Percentiles rank a stretch among this genome's conserved stretches.
Evolutionary conservation across 2,797 vertebrate species (phyloP).

Genomic region (Nannoperca obscura): DNA sequence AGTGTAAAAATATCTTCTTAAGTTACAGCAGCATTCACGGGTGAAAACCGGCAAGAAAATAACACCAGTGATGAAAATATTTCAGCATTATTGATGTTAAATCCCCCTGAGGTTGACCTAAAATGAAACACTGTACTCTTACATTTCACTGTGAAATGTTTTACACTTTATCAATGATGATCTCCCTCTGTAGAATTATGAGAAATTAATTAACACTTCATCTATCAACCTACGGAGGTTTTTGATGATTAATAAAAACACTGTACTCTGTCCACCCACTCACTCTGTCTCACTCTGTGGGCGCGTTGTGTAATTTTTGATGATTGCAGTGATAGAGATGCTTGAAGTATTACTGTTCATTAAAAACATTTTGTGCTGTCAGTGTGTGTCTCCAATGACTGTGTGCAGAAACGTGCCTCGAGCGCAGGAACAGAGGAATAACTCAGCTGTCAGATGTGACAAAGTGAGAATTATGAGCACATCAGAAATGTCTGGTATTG

Average conservation of each 20-base stretch:
- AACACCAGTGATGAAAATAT: slow-evolving; percentile 61
- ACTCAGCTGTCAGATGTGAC: slow-evolving; percentile 70
- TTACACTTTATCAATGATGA: slow-evolving; percentile 63
- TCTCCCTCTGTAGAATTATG: slow-evolving; percentile 66
- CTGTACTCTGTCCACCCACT: slow-evolving; percentile 71
- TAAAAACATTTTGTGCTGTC: slow-evolving; percentile 47
- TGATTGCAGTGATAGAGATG: slow-evolving; percentile 65
- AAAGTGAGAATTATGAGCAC: slow-evolving; percentile 69
- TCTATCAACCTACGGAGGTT: slow-evolving; percentile 72
- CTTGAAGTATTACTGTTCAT: slow-evolving; percentile 70
- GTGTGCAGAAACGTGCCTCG: slow-evolving; percentile 53
- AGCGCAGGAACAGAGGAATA: slow-evolving; percentile 65
- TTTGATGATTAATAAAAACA: slow-evolving; percentile 76
- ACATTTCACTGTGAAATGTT: slow-evolving; percentile 58
- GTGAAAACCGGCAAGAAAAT: slow-evolving; percentile 47
- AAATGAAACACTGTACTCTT: slow-evolving; percentile 41
- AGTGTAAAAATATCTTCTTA: slow-evolving; percentile 61
- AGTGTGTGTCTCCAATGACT: slow-evolving; percentile 60
- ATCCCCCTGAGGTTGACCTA: slow-evolving; percentile 47
- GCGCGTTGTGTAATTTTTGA: slow-evolving; percentile 70
- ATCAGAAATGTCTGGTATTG: slow-evolving; percentile 58
- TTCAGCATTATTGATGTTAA: slow-evolving; percentile 58
- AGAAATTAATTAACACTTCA: slow-evolving; percentile 77
- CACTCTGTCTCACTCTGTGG: slow-evolving; percentile 62
- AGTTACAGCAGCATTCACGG: slow-evolving; percentile 52